A percentile compares a stretch with the other conserved stretches of the same genome.
phyloP scores from a whole-genome alignment of 2,797 vertebrate species.

The Eulemur rubriventer region DNA sequence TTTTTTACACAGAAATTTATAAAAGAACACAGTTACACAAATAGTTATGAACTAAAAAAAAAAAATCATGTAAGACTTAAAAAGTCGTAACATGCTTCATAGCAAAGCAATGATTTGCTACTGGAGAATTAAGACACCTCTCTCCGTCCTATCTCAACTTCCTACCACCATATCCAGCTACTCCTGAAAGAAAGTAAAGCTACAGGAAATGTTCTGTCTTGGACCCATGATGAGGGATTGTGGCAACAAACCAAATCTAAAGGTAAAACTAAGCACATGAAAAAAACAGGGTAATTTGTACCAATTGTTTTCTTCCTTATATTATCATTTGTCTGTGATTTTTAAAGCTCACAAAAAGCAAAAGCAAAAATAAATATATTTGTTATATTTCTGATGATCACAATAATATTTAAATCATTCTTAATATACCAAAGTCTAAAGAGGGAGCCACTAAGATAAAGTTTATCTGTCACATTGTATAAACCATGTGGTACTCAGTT shows the following conservation, averaged over 20 bases:
- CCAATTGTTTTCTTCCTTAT: background rate
- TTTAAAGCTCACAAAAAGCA: background rate
- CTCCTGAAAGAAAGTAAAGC: background rate
- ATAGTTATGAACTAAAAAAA: background rate
- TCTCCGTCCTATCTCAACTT: background rate
- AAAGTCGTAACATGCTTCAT: background rate
- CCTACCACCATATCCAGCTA: background rate
- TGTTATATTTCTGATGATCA: background rate
- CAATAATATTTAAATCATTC: background rate
- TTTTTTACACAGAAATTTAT: background rate
- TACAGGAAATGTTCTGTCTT: background rate
- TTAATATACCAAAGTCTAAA: conserved; percentile 53
- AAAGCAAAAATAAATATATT: background rate
- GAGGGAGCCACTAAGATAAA: conserved; percentile 76
- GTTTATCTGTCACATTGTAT: conserved; percentile 81
- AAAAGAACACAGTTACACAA: background rate
- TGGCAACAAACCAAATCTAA: background rate
- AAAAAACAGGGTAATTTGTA: background rate
- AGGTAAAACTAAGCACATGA: background rate
- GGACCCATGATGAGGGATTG: background rate
- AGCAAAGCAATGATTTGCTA: background rate
- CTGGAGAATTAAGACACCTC: background rate
- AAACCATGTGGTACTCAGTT: conserved; percentile 89
- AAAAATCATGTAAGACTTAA: background rate
- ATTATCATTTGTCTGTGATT: background rate